phyloP scores from a whole-genome alignment of 2,797 vertebrate genomes.

The Enteromius anoplus region DNA sequence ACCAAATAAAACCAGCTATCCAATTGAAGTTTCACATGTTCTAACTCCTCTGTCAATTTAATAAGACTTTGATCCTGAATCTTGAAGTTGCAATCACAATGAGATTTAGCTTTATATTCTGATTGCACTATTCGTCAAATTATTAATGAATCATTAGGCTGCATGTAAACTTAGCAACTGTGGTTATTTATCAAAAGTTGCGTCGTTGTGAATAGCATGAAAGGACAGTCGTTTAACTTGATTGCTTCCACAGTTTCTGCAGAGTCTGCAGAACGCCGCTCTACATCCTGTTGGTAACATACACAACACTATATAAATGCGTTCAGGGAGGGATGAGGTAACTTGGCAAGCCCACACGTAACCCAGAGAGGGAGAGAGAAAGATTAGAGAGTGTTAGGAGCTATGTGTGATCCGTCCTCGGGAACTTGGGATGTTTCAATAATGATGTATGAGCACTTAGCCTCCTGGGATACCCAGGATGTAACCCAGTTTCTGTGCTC shows the following conservation, averaged over 20 bases:
- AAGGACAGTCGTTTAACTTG: not conserved
- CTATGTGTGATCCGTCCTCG: conserved; percentile 41
- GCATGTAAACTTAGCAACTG: not conserved
- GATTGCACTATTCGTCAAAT: not conserved
- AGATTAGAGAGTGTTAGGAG: conserved; percentile 41
- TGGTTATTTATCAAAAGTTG: not conserved
- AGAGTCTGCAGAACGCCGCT: conserved; percentile 1
- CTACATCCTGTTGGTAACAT: not conserved
- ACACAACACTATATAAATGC: conserved; percentile 28
- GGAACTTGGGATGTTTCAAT: conserved; percentile 54
- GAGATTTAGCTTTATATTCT: not conserved
- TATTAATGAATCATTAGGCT: conserved; percentile 7
- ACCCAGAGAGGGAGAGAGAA: conserved; percentile 38
- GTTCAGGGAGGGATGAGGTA: conserved; percentile 11
- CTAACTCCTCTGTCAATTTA: not conserved
- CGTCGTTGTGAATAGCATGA: not conserved
- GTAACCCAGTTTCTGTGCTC: conserved; percentile 51
- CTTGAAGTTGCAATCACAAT: not conserved
- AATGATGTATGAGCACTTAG: conserved; percentile 60
- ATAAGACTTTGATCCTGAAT: not conserved
- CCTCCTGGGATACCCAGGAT: conserved; percentile 52
- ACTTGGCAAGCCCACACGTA: conserved; percentile 23
- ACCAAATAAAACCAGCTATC: not conserved
- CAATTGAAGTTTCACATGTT: not conserved
- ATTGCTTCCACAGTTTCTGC: conserved; percentile 13